Base-by-base conservation (phyloP, 1,140 invertebrate species). In the Neodiprion virginianus region DNA sequence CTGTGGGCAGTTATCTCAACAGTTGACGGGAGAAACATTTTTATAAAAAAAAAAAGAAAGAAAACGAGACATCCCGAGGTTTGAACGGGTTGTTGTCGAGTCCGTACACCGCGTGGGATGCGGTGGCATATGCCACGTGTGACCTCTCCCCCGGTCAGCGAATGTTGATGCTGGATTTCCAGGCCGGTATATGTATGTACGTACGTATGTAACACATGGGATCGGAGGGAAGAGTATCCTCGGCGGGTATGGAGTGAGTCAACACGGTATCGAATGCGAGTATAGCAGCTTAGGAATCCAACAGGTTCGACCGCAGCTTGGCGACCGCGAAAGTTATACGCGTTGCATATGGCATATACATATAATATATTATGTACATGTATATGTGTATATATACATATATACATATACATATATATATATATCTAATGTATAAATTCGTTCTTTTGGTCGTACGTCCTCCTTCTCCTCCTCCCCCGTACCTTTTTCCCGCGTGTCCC, bases 221-320 rank as follows among this genome's bases (percentile, higher is more conserved):
- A 40, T 40, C 28, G 28, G 28, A 40, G 28, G 28, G 28, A 40
- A 40, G 28, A 40, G 28, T 40, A 40, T 40, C 28, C 28, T 40
- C 28, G 5, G 28, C 28, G 28, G 28, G 28, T 40, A 40, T 40
- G 28, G n/a, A 61, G 11, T 17, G 53, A 61, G 11, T 61, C 53
- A 61, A 61, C n/a, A 61, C 11, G 53, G 53, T 61, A 61, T 61
- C 53, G 53, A 61, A 61, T 61, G 53, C 11, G 53, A 61, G 53
- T 12, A 61, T 17, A 61, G 11, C 53, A 61, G 53, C 11, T 14
- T 17, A 61, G 53, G 53, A 61, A 61, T 61, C 53, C 53, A 61
- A 61, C 53, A 61, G 53, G 53, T 61, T 61, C 53, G 8, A 61
- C 53, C 53, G n/a, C 53, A 61, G 53, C n/a, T 40, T 40, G 53